Percentiles rank a stretch among this genome's conserved stretches.
These are phyloP conservation scores for Tympanoctomys barrerae DNA, from an alignment of 2,797 vertebrate species.

Conservation along the genomic window DNA sequence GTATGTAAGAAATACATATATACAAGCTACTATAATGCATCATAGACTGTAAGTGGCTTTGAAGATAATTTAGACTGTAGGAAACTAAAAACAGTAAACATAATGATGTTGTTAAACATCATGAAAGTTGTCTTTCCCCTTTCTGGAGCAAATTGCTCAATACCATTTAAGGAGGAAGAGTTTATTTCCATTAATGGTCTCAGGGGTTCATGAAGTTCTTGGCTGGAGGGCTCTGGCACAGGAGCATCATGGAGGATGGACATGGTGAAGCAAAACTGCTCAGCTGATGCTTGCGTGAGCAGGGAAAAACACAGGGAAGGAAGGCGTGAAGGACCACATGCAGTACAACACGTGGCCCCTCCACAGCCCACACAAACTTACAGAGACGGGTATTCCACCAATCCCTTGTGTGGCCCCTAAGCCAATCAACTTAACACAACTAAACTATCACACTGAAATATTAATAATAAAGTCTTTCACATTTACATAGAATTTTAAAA, in stretches of 20 bases:
- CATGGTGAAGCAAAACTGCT: not conserved
- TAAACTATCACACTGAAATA: not conserved
- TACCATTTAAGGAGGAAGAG: not conserved
- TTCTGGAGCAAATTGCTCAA: not conserved
- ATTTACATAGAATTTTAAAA: not conserved
- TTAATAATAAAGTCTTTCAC: not conserved
- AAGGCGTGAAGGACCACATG: fast-evolving
- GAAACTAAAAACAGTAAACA: not conserved
- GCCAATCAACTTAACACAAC: not conserved
- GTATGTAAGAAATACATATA: not conserved
- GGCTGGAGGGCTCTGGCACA: not conserved
- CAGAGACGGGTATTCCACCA: not conserved
- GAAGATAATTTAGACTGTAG: not conserved
- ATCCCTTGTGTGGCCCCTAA: too few relatives aligned
- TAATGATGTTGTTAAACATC: not conserved
- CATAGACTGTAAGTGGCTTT: not conserved
- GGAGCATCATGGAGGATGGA: not conserved
- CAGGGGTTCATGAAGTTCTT: not conserved
- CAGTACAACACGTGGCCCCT: not conserved
- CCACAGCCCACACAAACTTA: not conserved
- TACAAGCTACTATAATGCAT: not conserved
- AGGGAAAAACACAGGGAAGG: not conserved
- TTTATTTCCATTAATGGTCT: too few relatives aligned
- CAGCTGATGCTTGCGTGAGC: too few relatives aligned
- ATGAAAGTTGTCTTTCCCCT: not conserved